Evolutionary conservation across 2,113 vertebrate genomes (phyloP).

Genomic region (Syngnathus typhle): DNA sequence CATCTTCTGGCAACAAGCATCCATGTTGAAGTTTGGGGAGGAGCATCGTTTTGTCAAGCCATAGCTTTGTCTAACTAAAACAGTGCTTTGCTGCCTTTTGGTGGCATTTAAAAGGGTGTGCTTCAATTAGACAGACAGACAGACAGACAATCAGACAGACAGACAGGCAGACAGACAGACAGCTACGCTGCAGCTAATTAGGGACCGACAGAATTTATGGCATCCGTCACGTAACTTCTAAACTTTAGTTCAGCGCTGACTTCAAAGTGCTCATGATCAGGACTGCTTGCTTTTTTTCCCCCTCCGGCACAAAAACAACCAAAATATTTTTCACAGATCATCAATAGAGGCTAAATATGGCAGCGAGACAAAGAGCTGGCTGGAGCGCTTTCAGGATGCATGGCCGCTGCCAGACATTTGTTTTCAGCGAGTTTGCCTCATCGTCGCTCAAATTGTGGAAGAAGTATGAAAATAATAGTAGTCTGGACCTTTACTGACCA

Average conservation of each 20-base stretch:
- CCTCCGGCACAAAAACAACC: constrained; percentile 18
- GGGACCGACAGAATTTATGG: constrained; percentile 31
- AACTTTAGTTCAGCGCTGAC: constrained; percentile 39
- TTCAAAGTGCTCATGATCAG: constrained; percentile 46
- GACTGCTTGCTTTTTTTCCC: neutral
- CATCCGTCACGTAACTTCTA: constrained; percentile 40
- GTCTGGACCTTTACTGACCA: constrained; percentile 5
- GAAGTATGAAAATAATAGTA: constrained; percentile 12
- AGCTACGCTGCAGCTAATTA: constrained; percentile 21
- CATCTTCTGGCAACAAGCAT: too few species aligned
- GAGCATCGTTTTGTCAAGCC: too few species aligned
- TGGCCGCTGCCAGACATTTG: constrained; percentile 20
- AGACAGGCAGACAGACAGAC: neutral
- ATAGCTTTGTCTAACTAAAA: too few species aligned
- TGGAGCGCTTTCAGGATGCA: constrained; percentile 18
- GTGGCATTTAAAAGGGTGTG: too few species aligned
- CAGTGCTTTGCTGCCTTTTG: too few species aligned
- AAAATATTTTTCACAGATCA: constrained; percentile 31
- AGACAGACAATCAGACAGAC: too few species aligned
- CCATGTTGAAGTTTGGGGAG: too few species aligned
- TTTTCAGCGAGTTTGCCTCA: constrained; percentile 10
- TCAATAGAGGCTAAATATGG: constrained; percentile 52
- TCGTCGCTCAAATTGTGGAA: constrained; percentile 18
- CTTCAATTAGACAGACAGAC: neutral
- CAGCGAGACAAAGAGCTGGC: constrained; percentile 20